Percentiles rank a stretch among this genome's conserved stretches.
These are phyloP conservation scores for Chaetodon auriga DNA, from an alignment of 2,113 vertebrate genomes.

Conservation along the genomic window DNA sequence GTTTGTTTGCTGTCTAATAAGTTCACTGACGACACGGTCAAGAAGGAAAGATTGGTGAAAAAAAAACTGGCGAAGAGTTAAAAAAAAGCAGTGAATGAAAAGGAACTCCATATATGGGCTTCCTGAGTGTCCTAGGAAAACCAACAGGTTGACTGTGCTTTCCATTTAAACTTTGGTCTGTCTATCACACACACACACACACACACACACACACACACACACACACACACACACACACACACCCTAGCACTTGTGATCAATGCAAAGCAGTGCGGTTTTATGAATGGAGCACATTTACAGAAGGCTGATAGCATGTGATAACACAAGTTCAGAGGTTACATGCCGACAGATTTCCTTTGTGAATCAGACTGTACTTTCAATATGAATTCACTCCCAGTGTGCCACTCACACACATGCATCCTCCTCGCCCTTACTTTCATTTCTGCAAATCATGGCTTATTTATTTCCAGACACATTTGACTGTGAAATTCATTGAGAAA, in stretches of 20 bases:
- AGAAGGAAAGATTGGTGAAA: not conserved
- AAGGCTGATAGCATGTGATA: constrained; percentile 35
- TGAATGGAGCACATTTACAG: not conserved
- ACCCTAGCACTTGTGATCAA: not conserved
- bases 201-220: not conserved
- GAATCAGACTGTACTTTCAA: not conserved
- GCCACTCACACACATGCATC: not conserved
- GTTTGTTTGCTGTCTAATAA: not conserved
- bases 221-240: not conserved
- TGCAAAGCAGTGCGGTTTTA: not conserved
- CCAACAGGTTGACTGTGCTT: not conserved
- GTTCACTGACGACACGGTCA: too few species aligned
- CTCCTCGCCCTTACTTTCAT: not conserved
- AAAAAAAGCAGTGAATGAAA: too few species aligned
- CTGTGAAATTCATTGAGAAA: not conserved
- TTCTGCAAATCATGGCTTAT: not conserved
- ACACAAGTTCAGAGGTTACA: not conserved
- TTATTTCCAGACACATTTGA: not conserved
- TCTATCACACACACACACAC: not conserved
- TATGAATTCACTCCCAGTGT: not conserved
- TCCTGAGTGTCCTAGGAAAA: not conserved
- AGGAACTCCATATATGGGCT: constrained; percentile 35
- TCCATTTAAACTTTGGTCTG: not conserved
- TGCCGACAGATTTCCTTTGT: not conserved
- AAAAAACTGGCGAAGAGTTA: not conserved